Base-by-base conservation (phyloP, 2,888 invertebrate genomes). In the Philereme vetulata region DNA sequence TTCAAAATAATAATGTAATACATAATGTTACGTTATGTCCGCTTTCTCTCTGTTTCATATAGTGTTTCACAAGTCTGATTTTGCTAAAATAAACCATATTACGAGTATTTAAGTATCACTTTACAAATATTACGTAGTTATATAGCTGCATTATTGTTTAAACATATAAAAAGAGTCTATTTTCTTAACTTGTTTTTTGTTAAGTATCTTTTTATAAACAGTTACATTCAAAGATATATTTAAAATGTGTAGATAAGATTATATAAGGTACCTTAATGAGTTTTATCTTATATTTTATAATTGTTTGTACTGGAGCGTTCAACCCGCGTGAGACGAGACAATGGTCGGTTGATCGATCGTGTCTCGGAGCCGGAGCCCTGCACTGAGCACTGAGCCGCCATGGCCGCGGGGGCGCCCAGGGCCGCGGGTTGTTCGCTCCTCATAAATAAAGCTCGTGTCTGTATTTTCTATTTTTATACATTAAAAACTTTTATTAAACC, bases 391-490 rank as follows among this genome's bases (percentile, higher is more conserved):
- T n/a, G n/a, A n/a, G n/a, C n/a, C n/a, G n/a, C n/a, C n/a, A n/a
- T n/a, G n/a, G n/a, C n/a, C n/a, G n/a, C n/a, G n/a, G n/a, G n/a
- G n/a, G n/a, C n/a, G n/a, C n/a, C n/a, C n/a, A n/a, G n/a, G n/a
- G n/a, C n/a, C 42, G n/a, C 32, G 44, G 43, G 10, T 43, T 51
- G 46, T 54, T 38, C 58, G 32, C 58, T 56, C 58, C 56, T 35
- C 55, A 21, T 7, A 40, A 51, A 52, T 47, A 53, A 54, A 40
- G 42, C 58, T 68, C 53, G 51, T 64, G 65, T 69, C 65, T 66
- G 60, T 66, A 67, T 65, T 64, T 66, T 64, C 44, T 68, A 67
- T 66, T 70, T 71, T 69, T 70, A 66, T 67, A 70, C 50, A 65
- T 66, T 71, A 67, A 71, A 71, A 58, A 52, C 55, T 62, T 65